Evolutionary conservation across 2,113 vertebrate species (phyloP).

Genomic region (Notechis scutatus): DNA sequence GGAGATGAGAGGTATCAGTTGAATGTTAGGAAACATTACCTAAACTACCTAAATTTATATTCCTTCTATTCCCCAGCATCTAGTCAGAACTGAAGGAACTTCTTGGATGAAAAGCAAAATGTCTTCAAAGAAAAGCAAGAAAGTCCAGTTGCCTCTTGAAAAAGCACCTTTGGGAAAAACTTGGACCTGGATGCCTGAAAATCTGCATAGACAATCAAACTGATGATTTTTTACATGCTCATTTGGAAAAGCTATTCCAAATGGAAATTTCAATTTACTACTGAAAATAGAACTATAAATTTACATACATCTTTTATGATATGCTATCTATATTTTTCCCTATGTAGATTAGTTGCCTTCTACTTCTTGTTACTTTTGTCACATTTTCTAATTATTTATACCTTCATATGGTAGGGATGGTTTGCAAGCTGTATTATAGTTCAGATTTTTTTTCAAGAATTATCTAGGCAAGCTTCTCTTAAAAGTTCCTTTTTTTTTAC

Average conservation of each 20-base stretch:
- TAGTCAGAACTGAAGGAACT: too few species aligned
- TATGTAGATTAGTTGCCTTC: neutral
- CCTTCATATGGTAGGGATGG: neutral
- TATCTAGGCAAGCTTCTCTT: neutral
- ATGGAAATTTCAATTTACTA: neutral
- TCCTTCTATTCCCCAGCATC: too few species aligned
- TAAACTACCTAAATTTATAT: too few species aligned
- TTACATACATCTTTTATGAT: neutral
- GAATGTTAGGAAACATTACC: too few species aligned
- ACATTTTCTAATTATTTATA: neutral
- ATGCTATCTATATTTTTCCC: neutral
- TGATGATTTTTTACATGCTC: neutral
- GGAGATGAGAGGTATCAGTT: too few species aligned
- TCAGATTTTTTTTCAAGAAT: neutral
- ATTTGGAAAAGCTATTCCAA: neutral
- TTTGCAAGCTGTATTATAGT: neutral
- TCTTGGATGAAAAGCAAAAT: too few species aligned
- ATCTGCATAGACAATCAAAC: neutral
- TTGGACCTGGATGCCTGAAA: too few species aligned
- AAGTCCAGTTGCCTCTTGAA: too few species aligned
- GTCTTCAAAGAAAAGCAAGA: too few species aligned
- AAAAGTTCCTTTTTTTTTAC: neutral
- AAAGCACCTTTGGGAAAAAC: too few species aligned
- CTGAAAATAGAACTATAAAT: neutral
- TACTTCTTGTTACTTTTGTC: neutral